A percentile compares a stretch with the other conserved stretches of the same genome.
These are phyloP conservation scores for Drosophila aldrichi DNA, from an alignment of 2,888 invertebrate genomes.

Conservation along the genomic window DNA sequence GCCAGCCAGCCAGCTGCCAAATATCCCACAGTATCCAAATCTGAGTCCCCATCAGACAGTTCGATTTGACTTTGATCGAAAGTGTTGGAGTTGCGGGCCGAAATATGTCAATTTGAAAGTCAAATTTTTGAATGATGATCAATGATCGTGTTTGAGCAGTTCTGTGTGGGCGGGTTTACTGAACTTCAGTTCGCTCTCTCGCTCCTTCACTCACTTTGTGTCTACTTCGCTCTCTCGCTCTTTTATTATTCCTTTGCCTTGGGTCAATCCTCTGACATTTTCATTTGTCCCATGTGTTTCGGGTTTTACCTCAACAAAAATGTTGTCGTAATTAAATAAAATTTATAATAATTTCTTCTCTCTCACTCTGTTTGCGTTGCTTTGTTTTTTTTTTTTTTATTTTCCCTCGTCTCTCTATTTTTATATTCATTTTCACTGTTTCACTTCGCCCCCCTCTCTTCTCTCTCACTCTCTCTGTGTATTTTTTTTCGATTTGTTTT, in stretches of 20 bases:
- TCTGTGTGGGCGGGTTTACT: constrained; percentile 44
- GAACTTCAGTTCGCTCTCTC: constrained; percentile 25
- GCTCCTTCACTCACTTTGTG: constrained; percentile 1
- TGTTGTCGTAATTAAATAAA: constrained; percentile 74
- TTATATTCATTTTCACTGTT: constrained; percentile 15
- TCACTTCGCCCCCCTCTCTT: not conserved
- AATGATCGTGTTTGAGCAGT: constrained; percentile 29
- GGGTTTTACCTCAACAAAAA: constrained; percentile 30
- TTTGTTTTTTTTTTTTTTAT: constrained; percentile 6
- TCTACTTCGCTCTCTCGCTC: constrained; percentile 8
- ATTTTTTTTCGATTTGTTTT: constrained; percentile 25
- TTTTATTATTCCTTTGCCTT: constrained; percentile 29
- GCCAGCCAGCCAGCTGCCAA: constrained; percentile 41
- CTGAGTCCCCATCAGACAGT: not conserved
- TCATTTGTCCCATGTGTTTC: constrained; percentile 52
- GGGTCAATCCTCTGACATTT: constrained; percentile 68
- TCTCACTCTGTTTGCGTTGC: constrained; percentile 30
- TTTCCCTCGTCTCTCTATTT: constrained; percentile 11
- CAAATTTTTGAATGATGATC: constrained; percentile 67
- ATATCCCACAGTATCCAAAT: constrained; percentile 32
- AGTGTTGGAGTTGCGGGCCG: constrained; percentile 42
- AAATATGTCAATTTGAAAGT: constrained; percentile 59
- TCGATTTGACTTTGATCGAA: constrained; percentile 65
- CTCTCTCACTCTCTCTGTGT: not conserved
- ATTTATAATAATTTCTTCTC: constrained; percentile 75